Conservation (phyloP, 2,888 invertebrate genomes). For the Prosopocoilus inquinatus region DNA sequence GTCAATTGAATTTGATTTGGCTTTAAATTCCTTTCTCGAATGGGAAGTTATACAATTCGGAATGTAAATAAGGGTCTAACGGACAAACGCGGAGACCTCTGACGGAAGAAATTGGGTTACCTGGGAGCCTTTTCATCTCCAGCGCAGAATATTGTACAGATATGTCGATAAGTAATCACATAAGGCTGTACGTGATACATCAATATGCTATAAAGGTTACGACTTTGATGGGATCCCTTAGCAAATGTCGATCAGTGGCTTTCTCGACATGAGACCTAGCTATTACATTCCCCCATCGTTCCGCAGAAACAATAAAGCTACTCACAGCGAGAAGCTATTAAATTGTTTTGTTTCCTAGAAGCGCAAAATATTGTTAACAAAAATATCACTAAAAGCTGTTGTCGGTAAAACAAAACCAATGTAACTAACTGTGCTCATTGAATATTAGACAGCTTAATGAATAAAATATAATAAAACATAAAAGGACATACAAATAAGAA, state of each 20-base stretch:
- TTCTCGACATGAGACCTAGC: neutral
- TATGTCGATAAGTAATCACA: constrained; percentile 17
- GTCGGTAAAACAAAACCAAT: no score
- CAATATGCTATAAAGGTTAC: constrained; percentile 12
- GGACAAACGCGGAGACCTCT: neutral
- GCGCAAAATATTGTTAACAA: no score
- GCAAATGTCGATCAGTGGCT: constrained; percentile 4
- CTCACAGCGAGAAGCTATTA: no score
- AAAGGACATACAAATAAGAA: no score
- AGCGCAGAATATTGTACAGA: constrained; percentile 1
- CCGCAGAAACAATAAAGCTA: no score
- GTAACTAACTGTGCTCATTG: no score
- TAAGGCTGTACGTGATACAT: constrained; percentile 15
- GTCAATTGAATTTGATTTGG: constrained; percentile 1
- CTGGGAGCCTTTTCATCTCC: neutral
- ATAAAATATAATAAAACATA: no score
- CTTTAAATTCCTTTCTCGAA: neutral
- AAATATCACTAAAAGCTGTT: no score
- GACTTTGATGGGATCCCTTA: neutral
- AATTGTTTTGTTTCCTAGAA: no score
- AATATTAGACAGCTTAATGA: no score
- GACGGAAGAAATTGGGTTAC: neutral
- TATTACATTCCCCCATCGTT: no score
- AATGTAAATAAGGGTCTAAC: neutral
- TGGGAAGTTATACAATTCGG: neutral